Evolutionary conservation across 2,797 vertebrate genomes (phyloP), one percentile per base, ranked within the genome.

Genomic region (Danio kyathit): DNA sequence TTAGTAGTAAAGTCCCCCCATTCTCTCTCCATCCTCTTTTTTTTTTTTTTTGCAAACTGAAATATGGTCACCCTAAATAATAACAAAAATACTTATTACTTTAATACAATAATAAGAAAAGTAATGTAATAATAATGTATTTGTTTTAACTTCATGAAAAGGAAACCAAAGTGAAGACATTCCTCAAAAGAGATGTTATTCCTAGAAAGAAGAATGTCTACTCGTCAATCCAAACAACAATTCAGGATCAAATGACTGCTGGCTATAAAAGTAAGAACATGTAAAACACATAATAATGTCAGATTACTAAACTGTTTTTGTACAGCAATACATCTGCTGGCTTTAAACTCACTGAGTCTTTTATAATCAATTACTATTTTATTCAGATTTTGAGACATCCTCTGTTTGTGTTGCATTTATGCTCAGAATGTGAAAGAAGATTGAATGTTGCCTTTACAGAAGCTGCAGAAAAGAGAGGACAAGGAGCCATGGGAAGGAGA

Each of bases 101-200:
- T n/a, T n/a, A n/a, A n/a, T n/a, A n/a, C n/a, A n/a, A n/a, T n/a
- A n/a, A n/a, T n/a, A n/a, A n/a, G n/a, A n/a, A n/a, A 52, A n/a
- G n/a, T n/a, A n/a, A n/a, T 51, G 5, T 46, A n/a, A 6, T 56
- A 56, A n/a, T 56, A n/a, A 56, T 1, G 19, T 5, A 56, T 9
- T 4, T 56, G 52, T 1, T 63, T 63, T 63, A n/a, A 9, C 38
- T 40, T 13, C 3, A 3, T 41, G 6, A 63, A 11, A 3, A 46
- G 63, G 41, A 65, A 65, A 43, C 10, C 40, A 44, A 64, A 44
- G 40, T 64, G 41, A 64, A 64, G 41, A 16, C 40, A 64, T 44
- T n/a, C 2, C 61, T 64, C 41, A 64, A 10, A 4, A 64, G 61
- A 43, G 16, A 17, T 5, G n/a, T 64, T 44, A 40, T 64, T 17